Evolutionary conservation across 1,140 invertebrate species (phyloP).

Genomic region (Scylla paramamosain): DNA sequence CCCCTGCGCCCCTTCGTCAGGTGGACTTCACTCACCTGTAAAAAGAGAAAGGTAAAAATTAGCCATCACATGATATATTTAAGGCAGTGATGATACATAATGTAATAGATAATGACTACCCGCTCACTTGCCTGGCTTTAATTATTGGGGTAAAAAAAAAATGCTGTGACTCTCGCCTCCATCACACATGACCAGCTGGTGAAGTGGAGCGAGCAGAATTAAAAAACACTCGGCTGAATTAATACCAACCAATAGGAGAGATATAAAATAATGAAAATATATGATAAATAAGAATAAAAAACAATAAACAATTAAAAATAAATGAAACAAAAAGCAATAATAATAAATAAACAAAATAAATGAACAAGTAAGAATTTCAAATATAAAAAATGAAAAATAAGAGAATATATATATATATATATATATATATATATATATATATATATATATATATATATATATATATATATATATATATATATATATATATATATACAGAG

Average conservation of each 20-base stretch:
- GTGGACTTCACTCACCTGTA: background rate
- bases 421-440: background rate
- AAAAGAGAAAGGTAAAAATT: background rate
- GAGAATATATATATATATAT: too few species aligned
- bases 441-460: slow-evolving; percentile 28
- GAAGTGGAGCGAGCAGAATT: background rate
- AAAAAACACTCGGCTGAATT: background rate
- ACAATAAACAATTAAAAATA: background rate
- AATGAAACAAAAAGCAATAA: too few species aligned
- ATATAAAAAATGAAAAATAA: too few species aligned
- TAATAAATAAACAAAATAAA: too few species aligned
- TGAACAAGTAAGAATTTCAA: too few species aligned
- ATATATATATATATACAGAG: too few species aligned
- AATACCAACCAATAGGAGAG: too few species aligned
- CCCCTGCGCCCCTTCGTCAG: background rate
- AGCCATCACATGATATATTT: background rate
- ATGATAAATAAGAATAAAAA: background rate
- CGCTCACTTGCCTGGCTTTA: background rate
- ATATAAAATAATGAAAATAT: too few species aligned
- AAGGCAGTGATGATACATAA: too few species aligned
- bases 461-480: too few species aligned
- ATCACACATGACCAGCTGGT: background rate
- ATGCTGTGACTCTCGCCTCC: background rate
- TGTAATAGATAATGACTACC: background rate
- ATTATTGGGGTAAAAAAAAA: background rate